Percentiles rank a stretch among this genome's conserved stretches.
These are phyloP conservation scores for Bombus waltoni DNA, from an alignment of 1,140 invertebrate genomes.

Conservation along the genomic window DNA sequence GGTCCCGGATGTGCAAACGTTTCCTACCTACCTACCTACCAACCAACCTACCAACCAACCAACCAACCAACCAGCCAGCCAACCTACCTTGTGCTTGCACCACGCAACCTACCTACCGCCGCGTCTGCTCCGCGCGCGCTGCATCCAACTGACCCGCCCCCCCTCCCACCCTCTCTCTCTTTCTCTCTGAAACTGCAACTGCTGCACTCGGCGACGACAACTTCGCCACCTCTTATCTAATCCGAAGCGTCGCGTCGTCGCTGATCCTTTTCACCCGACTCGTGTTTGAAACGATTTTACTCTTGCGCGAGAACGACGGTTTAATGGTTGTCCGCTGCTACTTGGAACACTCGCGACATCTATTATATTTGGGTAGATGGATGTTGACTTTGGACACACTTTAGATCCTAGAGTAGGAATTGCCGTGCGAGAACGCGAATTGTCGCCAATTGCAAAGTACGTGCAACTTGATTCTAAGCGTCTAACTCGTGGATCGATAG, in stretches of 20 bases:
- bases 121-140: conserved; percentile 44
- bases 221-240: conserved; percentile 48
- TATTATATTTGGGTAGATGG: background rate
- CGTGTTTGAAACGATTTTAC: background rate
- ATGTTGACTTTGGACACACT: background rate
- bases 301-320: background rate
- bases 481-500: too few species aligned
- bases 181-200: conserved; percentile 5
- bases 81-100: conserved; percentile 46
- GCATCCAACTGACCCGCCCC: conserved; percentile 49
- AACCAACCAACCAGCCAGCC: conserved; percentile 55
- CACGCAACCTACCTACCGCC: conserved; percentile 50
- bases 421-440: too few species aligned
- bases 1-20: conserved; percentile 70
- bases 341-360: background rate
- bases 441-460: too few species aligned
- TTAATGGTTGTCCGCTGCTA: background rate
- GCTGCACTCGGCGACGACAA: conserved; percentile 19
- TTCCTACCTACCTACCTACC: conserved; percentile 63
- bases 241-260: conserved; percentile 10
- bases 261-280: background rate
- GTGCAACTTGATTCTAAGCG: too few species aligned
- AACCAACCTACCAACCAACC: conserved; percentile 49
- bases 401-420: too few species aligned
- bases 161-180: background rate